Evolutionary conservation across 1,140 invertebrate genomes (phyloP), one percentile per base, ranked within the genome.

Genomic region (Drosophila sturtevanti): DNA sequence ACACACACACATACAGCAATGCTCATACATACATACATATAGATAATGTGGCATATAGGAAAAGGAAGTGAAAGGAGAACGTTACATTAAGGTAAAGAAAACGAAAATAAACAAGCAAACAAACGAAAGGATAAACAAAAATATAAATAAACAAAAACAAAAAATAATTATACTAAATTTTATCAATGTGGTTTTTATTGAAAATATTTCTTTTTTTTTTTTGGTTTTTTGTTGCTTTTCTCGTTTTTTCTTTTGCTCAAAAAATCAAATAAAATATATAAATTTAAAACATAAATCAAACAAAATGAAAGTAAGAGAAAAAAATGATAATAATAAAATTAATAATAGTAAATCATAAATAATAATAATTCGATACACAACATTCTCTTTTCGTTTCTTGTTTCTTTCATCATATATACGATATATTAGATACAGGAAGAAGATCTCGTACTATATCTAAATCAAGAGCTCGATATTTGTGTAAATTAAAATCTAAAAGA

Each of bases 281-380:
- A 48, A 48, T 21, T 16, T 34, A 34, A 56, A 34, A 18, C 54
- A 56, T 34, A 56, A 74, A 75, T 55, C 48, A 85, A 84, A 85
- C 79, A 59, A 74, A 71, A 68, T 52, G 44, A 86, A 87, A 86
- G 87, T 86, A 86, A 86, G 61, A 75, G 79, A 78, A 81, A 81
- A 81, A 70, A 79, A 69, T 68, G 44, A 22, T 55, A 72, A 65
- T 37, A 41, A 69, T 59, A 85, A 84, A 52, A 69, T 59, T 73
- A 64, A 72, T 74, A 73, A 21, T 64, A 64, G 31, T 22, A 35
- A 63, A 63, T 63, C 48, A 63, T 51, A 67, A 37, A 51, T 63
- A 12, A 51, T 54, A 31, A 59, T 60, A 60, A 37, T 60, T 71
- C 58, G 37, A 71, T 71, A 70, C 67, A 70, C 72, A 74, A 65